A percentile compares a stretch with the other conserved stretches of the same genome.
These are phyloP conservation scores for Leptothorax acervorum DNA, from an alignment of 2,888 invertebrate species.

Conservation along the genomic window DNA sequence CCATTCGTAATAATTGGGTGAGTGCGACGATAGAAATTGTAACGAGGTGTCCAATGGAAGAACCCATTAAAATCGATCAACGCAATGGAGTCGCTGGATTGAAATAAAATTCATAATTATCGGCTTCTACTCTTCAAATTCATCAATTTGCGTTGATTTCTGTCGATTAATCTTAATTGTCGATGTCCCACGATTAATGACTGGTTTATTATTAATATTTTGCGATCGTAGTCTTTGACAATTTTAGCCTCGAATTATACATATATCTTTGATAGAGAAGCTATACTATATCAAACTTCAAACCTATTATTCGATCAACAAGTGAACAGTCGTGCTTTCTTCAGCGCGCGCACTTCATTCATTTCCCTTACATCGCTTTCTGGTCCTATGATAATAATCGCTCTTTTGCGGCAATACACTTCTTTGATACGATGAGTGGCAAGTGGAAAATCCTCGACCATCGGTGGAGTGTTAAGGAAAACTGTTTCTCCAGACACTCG, in stretches of 20 bases:
- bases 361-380: conserved; percentile 4
- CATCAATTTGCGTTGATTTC: conserved; percentile 36
- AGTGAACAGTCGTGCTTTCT: background rate
- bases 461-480: conserved; percentile 5
- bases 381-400: background rate
- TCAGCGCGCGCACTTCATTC: background rate
- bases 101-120: conserved; percentile 51
- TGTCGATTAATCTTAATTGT: conserved; percentile 40
- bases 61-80: conserved; percentile 57
- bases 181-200: background rate
- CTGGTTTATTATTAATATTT: conserved; percentile 26
- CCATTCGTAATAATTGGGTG: conserved; percentile 69
- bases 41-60: conserved; percentile 61
- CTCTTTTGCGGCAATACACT: background rate
- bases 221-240: background rate
- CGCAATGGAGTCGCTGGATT: conserved; percentile 48
- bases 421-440: conserved; percentile 16
- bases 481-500: background rate
- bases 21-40: conserved; percentile 62
- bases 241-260: background rate
- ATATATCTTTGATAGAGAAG: background rate
- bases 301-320: background rate
- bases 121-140: conserved; percentile 21
- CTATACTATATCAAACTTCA: background rate
- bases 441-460: background rate